Evolutionary conservation across 2,888 invertebrate species (phyloP).

Genomic region (Archips crataeganus): DNA sequence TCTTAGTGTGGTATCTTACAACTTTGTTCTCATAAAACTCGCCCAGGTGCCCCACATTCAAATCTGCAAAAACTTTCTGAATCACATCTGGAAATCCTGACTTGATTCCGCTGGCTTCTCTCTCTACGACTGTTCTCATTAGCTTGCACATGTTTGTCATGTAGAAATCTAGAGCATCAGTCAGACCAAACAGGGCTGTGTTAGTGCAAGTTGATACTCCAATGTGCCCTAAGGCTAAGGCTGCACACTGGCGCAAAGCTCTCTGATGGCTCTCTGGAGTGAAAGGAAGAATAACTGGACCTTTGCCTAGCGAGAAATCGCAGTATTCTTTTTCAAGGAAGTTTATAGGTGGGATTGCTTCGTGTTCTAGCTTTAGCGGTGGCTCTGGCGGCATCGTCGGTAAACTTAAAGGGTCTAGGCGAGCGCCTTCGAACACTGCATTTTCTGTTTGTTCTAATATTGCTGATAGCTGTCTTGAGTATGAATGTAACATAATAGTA

Average conservation of each 20-base stretch:
- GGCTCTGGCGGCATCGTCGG: slow-evolving; percentile 72
- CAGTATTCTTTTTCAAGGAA: slow-evolving; percentile 76
- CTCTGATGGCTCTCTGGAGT: slow-evolving; percentile 79
- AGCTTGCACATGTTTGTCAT: slow-evolving; percentile 78
- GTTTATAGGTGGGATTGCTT: slow-evolving; percentile 69
- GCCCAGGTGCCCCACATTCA: slow-evolving; percentile 75
- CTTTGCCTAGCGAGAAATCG: slow-evolving; percentile 77
- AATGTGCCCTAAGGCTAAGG: slow-evolving; percentile 76
- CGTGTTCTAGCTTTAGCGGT: slow-evolving; percentile 65
- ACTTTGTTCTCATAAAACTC: slow-evolving; percentile 77
- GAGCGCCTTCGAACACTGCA: slow-evolving; percentile 67
- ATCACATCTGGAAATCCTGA: slow-evolving; percentile 79
- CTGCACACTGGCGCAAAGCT: slow-evolving; percentile 76
- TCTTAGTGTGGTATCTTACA: slow-evolving; percentile 70
- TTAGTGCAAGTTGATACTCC: slow-evolving; percentile 73
- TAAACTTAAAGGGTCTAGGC: slow-evolving; percentile 67
- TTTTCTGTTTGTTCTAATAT: slow-evolving; percentile 73
- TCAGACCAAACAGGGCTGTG: slow-evolving; percentile 69
- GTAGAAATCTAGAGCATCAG: slow-evolving; percentile 75
- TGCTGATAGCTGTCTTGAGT: slow-evolving; percentile 67
- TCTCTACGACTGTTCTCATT: slow-evolving; percentile 73
- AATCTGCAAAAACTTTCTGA: slow-evolving; percentile 78
- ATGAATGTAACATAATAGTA: slow-evolving; percentile 76
- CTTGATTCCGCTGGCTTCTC: slow-evolving; percentile 72
- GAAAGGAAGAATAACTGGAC: slow-evolving; percentile 72